phyloP scores from a whole-genome alignment of 2,113 vertebrate genomes.

The Nansenia antarctica region DNA sequence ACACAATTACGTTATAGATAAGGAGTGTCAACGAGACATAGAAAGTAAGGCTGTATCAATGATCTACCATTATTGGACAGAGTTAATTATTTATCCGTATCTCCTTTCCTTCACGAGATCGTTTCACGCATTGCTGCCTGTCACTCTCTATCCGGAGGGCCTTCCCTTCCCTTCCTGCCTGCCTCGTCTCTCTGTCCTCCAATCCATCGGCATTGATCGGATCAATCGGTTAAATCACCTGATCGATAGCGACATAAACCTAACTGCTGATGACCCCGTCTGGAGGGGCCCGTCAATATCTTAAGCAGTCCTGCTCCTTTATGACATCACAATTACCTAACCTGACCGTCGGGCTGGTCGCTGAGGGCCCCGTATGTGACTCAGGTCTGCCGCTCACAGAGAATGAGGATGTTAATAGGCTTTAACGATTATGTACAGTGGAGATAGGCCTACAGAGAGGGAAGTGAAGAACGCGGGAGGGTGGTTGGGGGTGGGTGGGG shows the following conservation, averaged over 20 bases:
- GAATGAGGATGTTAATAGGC: conserved; percentile 2
- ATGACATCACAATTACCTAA: neutral
- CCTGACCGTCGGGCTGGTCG: neutral
- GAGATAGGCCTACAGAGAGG: conserved; percentile 24
- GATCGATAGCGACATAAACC: conserved; percentile 67
- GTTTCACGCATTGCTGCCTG: neutral
- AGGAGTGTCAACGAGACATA: neutral
- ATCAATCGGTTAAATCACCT: conserved; percentile 51
- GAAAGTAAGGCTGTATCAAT: neutral
- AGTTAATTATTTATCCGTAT: no score
- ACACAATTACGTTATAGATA: no score
- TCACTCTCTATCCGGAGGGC: neutral
- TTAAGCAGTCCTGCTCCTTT: neutral
- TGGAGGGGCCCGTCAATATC: conserved; percentile 42
- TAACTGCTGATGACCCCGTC: conserved; percentile 43
- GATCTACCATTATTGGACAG: neutral
- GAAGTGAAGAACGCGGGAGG: conserved; percentile 21
- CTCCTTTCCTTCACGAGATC: neutral
- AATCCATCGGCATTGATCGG: conserved; percentile 59
- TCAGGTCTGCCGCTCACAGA: neutral
- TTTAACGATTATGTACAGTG: conserved; percentile 38
- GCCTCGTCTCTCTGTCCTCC: conserved; percentile 22
- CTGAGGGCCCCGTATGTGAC: neutral
- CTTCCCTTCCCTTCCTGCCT: neutral
- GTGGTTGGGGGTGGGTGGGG: conserved; percentile 9